Percentiles rank a stretch among this genome's conserved stretches.
Evolutionary conservation across 2,797 vertebrate species (phyloP).

Genomic region (Ctenochaetus hawaiiensis): DNA sequence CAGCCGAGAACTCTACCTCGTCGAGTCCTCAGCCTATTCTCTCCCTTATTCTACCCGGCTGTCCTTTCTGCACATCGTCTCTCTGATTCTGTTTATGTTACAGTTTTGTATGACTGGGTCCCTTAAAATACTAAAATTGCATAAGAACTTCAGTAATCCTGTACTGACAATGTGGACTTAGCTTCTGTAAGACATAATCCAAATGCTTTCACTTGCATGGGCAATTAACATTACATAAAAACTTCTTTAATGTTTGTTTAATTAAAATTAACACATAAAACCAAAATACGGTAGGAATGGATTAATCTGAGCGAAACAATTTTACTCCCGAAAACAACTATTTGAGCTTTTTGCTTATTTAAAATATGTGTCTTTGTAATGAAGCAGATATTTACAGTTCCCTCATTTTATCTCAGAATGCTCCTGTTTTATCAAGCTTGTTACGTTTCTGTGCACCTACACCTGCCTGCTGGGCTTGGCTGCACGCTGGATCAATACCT

Average conservation of each 20-base stretch:
- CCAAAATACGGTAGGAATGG: not conserved
- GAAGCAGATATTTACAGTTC: constrained; percentile 5
- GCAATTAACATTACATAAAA: not conserved
- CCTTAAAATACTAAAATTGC: constrained; percentile 24
- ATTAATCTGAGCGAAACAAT: not conserved
- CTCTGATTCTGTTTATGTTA: constrained; percentile 5
- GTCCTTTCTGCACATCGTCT: constrained; percentile 5
- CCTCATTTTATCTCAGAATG: constrained; percentile 8
- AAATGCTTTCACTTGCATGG: not conserved
- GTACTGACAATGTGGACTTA: not conserved
- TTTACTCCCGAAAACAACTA: not conserved
- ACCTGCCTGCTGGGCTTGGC: constrained; percentile 53
- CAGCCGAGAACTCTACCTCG: constrained; percentile 57
- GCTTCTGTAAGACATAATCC: not conserved
- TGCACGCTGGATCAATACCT: constrained; percentile 66
- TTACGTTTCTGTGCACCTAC: constrained; percentile 37
- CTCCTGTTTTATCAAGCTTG: constrained; percentile 13
- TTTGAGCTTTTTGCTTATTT: not conserved
- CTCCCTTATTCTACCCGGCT: constrained; percentile 37
- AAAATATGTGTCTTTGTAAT: not conserved
- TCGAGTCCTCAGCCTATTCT: constrained; percentile 23
- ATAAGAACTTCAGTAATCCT: not conserved
- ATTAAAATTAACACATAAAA: not conserved
- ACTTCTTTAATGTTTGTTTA: not conserved
- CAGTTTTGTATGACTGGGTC: not conserved